Percentiles rank a stretch among this genome's conserved stretches.
These are phyloP conservation scores for Sarotherodon lohbergeri DNA, from an alignment of 2,113 vertebrate genomes.

Conservation along the genomic window DNA sequence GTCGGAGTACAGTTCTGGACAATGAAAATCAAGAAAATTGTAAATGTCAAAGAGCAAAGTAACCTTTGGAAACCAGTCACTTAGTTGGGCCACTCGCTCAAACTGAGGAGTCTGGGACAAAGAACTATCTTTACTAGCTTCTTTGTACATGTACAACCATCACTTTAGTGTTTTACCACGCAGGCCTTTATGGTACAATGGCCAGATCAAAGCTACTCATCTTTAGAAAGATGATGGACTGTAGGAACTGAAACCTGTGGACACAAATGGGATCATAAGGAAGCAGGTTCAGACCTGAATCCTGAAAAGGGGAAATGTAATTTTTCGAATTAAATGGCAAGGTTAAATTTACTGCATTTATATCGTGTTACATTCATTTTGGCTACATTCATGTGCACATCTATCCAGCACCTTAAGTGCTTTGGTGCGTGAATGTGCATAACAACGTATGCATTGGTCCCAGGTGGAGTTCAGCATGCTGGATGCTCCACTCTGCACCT, in stretches of 20 bases:
- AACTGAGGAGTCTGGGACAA: not conserved
- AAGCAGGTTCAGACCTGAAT: not conserved
- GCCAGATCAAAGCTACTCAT: not conserved
- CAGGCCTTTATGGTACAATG: fast-evolving
- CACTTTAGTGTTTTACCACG: not conserved
- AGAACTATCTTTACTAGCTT: not conserved
- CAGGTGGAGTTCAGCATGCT: not conserved
- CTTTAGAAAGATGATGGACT: not conserved
- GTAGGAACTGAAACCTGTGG: not conserved
- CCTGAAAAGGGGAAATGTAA: not conserved
- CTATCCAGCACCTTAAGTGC: not conserved
- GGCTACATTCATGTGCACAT: not conserved
- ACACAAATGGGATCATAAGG: not conserved
- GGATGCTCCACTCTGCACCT: not conserved
- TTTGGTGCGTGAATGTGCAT: not conserved
- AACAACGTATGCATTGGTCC: not conserved
- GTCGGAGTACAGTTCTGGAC: not conserved
- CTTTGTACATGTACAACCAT: not conserved
- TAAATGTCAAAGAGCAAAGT: not conserved
- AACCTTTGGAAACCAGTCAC: not conserved
- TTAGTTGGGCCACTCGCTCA: not conserved
- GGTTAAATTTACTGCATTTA: not conserved
- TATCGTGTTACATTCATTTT: not conserved
- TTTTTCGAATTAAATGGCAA: fast-evolving
- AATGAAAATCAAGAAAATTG: not conserved